Conservation (phyloP, 2,113 vertebrate species). For the Gymnarchus niloticus region DNA sequence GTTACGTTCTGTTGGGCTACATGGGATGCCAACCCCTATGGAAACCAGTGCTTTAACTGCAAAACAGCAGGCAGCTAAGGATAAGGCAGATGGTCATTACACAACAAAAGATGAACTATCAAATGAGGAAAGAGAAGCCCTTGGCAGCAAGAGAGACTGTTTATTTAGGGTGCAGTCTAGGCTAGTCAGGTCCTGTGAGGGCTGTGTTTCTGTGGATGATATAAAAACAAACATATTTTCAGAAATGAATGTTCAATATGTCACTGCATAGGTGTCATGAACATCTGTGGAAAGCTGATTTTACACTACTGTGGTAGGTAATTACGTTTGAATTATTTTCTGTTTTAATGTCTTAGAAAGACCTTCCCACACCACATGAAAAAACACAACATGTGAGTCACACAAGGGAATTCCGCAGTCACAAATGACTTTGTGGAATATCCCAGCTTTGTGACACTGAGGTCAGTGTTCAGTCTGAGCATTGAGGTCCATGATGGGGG, state of each 20-base stretch:
- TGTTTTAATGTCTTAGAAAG: neutral
- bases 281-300: neutral
- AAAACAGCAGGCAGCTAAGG: neutral
- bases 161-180: neutral
- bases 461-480: neutral
- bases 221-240: neutral
- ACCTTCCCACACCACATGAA: neutral
- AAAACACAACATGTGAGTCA: neutral
- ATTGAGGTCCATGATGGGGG: neutral
- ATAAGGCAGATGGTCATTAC: neutral
- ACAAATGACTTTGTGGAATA: neutral
- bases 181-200: neutral
- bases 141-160: neutral
- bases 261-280: neutral
- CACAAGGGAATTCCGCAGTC: neutral
- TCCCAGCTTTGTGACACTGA: neutral
- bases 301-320: neutral
- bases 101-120: neutral
- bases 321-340: neutral
- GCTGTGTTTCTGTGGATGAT: neutral
- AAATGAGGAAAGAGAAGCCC: neutral
- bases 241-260: neutral
- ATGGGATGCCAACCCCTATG: neutral
- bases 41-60: neutral
- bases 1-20: neutral